Conservation (phyloP, 2,888 invertebrate genomes). For the Hedya salicella region DNA sequence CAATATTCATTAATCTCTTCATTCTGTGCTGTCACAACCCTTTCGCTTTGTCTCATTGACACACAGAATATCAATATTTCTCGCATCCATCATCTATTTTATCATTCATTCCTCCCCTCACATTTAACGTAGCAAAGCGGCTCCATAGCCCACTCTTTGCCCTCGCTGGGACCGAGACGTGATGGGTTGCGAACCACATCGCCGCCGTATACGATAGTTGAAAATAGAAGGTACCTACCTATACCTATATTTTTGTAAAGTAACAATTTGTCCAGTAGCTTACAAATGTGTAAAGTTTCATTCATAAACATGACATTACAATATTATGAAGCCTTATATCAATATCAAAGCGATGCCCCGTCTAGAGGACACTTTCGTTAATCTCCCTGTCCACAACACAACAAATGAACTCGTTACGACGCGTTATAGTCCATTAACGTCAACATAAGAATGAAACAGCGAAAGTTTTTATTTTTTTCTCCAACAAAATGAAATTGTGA, state of each 20-base stretch:
- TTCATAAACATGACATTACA: conserved; percentile 12
- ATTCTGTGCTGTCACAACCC: too few relatives aligned
- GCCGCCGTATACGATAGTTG: too few relatives aligned
- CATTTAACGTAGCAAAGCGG: too few relatives aligned
- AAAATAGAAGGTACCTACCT: too few relatives aligned
- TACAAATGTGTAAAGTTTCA: conserved; percentile 2
- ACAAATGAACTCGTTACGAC: conserved; percentile 38
- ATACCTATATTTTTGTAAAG: background rate
- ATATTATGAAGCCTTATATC: conserved; percentile 14
- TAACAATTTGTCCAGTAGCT: background rate
- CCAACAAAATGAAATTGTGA: background rate
- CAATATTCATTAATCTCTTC: too few relatives aligned
- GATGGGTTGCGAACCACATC: too few relatives aligned
- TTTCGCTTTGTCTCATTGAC: too few relatives aligned
- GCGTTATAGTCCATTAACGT: conserved; percentile 66
- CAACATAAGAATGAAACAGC: conserved; percentile 48
- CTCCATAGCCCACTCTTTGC: too few relatives aligned
- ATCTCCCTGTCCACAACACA: conserved; percentile 38
- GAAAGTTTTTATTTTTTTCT: conserved; percentile 13
- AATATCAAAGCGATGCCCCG: conserved; percentile 9
- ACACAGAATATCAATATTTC: too few relatives aligned
- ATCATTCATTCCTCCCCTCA: too few relatives aligned
- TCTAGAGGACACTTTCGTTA: conserved; percentile 8
- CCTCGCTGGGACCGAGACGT: too few relatives aligned
- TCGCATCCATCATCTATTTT: too few relatives aligned